Base-by-base conservation (phyloP, 2,797 vertebrate species). In the Tenualosa ilisha region DNA sequence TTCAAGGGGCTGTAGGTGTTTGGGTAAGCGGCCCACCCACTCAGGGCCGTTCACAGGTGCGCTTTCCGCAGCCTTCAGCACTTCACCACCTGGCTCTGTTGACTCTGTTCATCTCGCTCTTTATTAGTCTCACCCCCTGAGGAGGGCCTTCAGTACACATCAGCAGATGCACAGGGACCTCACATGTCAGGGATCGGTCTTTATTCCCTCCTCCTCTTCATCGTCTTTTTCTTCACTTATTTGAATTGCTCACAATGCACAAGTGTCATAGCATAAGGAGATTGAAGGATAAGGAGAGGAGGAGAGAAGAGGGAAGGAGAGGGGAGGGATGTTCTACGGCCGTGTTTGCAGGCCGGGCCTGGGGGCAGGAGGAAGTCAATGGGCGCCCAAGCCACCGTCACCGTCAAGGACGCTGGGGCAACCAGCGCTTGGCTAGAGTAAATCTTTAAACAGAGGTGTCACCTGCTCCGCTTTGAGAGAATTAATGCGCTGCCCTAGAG, bases 401-500 rank as follows among this genome's bases (percentile, higher is more conserved):
- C 85, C 86, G 87, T 85, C 89, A 92, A 94, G 91, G 92, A 92
- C 92, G 88, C 87, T 11, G 61, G 54, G 86, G 72, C 17, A 20
- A 37, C 40, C 26, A 37, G 37, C 17, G 40, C 37, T 40, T 37
- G 68, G 37, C 89, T 86, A 86, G 88, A 87, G 93, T 93, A 94
- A 94, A 93, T 95, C 91, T 94, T 94, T 93, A 93, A 95, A 93
- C 90, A 90, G 90, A 90, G 91, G 91, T 92, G 93, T 95, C 93
- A 95, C 91, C 91, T 92, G 92, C 82, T 43, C 88, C 87, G 86
- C 92, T 93, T 93, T 43, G 84, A 90, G 81, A 91, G 88, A 93
- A 94, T 93, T 90, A 94, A 95, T 93, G 90, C 85, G 88, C 56
- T 81, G 87, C 61, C 92, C 91, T 65, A 68, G 88, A 88, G 85